A percentile compares a stretch with the other conserved stretches of the same genome.
phyloP scores from a whole-genome alignment of 2,888 invertebrate genomes.

The Allolobophora icterica region DNA sequence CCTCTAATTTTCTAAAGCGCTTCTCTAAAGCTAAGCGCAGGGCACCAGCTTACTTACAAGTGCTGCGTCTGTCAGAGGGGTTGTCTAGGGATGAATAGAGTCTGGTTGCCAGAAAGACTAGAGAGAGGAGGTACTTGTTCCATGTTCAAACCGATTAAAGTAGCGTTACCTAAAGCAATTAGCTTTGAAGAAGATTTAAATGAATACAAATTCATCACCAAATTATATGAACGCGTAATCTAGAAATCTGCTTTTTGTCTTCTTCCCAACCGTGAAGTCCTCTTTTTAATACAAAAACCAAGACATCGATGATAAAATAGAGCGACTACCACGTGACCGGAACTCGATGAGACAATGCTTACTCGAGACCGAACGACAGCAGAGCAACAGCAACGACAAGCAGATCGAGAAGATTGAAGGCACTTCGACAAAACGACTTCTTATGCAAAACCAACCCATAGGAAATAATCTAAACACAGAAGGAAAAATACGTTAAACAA shows the following conservation, averaged over 20 bases:
- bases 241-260: background rate
- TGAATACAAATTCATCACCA: background rate
- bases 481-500: background rate
- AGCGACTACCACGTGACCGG: slow-evolving; percentile 38
- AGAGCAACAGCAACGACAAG: slow-evolving; percentile 97
- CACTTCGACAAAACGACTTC: slow-evolving; percentile 96
- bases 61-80: too few species aligned
- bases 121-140: too few species aligned
- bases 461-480: slow-evolving; percentile 72
- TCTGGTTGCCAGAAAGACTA: too few species aligned
- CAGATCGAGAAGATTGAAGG: slow-evolving; percentile 97
- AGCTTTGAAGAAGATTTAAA: too few species aligned
- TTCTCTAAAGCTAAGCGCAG: too few species aligned
- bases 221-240: background rate
- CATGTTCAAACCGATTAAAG: too few species aligned
- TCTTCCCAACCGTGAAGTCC: too few species aligned
- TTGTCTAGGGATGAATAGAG: too few species aligned
- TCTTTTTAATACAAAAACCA: background rate
- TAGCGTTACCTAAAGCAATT: too few species aligned
- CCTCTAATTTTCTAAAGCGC: too few species aligned
- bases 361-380: slow-evolving; percentile 91
- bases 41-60: too few species aligned
- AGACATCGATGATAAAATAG: background rate
- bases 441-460: slow-evolving; percentile 96
- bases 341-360: slow-evolving; percentile 50